Evolutionary conservation across 1,140 invertebrate species (phyloP), one percentile per base, ranked within the genome.

Genomic region (Drosophila watanabei): DNA sequence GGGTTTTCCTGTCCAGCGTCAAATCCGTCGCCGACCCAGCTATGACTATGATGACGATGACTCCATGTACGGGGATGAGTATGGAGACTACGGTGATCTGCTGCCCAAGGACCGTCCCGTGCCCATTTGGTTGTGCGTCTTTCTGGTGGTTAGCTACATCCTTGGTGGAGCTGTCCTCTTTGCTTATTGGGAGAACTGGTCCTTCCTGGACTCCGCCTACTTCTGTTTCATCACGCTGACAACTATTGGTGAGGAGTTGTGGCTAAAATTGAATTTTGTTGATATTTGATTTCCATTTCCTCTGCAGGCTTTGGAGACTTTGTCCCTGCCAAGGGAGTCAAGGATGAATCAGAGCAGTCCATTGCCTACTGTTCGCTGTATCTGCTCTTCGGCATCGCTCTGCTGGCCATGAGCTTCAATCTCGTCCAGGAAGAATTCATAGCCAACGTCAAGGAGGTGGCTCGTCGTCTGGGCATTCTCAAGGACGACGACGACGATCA

Each of bases 351-450:
- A 0, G 95, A 96, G 77, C 95, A 96, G 72, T 97, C 97, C 43
- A 98, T 99, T 71, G 97, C 98, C 0, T 95, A 99, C 20, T 98
- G 97, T 88, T 98, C 98, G 0, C 93, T 99, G 49, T 99, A 99
- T 94, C 94, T 99, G 63, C 94, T 99, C 14, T 98, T 98, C 92
- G 99, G 99, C 9, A 99, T 99, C 93, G 98, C 99, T 0, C 94
- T 99, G 33, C 94, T 99, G 58, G 98, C 98, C 24, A 99, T 99
- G 99, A 98, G 98, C 89, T 99, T 99, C 94, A 99, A 99, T 94
- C 94, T 99, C 75, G 98, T 99, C 24, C 97, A 98, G 93, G 97
- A 98, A 91, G 97, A 98, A 93, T 97, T 98, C 6, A 97, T 98
- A 75, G 97, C 96, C 54, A 97, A 97, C 82, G 97, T 98, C 0